phyloP scores from a whole-genome alignment of 2,888 invertebrate species.

The Acleris literana region DNA sequence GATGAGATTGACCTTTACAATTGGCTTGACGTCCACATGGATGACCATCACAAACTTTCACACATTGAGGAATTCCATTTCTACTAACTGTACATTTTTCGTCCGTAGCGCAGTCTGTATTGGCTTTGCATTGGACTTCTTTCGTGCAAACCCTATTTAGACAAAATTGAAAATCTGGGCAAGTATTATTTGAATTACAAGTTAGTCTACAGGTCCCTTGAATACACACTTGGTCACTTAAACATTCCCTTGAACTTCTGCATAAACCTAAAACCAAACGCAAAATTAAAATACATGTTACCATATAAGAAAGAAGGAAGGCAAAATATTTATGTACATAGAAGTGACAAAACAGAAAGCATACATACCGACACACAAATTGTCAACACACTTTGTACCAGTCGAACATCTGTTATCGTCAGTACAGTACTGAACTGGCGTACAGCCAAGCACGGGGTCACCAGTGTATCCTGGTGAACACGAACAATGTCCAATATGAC shows the following conservation, averaged over 20 bases:
- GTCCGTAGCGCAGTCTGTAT: constrained; percentile 88
- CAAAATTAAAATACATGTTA: constrained; percentile 9
- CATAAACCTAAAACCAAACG: constrained; percentile 84
- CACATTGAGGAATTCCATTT: constrained; percentile 90
- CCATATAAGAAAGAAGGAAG: background rate
- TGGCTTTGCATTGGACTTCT: constrained; percentile 88
- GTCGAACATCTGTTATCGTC: constrained; percentile 91
- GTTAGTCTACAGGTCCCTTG: constrained; percentile 93
- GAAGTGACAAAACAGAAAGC: background rate
- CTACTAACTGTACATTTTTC: constrained; percentile 88
- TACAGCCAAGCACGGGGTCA: constrained; percentile 93
- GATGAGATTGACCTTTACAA: constrained; percentile 89
- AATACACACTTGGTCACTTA: constrained; percentile 93
- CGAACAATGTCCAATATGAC: constrained; percentile 92
- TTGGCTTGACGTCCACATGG: constrained; percentile 93
- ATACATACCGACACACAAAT: constrained; percentile 88
- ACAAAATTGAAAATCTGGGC: constrained; percentile 93
- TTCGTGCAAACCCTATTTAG: constrained; percentile 92
- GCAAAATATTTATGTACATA: constrained; percentile 11
- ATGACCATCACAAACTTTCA: constrained; percentile 88
- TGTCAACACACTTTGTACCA: constrained; percentile 92
- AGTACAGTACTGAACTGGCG: constrained; percentile 91
- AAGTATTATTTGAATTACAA: constrained; percentile 90
- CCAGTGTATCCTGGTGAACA: constrained; percentile 93
- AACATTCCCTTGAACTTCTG: constrained; percentile 91